Evolutionary conservation across 2,113 vertebrate genomes (phyloP), one percentile per base, ranked within the genome.

Genomic region (Suncus etruscus): DNA sequence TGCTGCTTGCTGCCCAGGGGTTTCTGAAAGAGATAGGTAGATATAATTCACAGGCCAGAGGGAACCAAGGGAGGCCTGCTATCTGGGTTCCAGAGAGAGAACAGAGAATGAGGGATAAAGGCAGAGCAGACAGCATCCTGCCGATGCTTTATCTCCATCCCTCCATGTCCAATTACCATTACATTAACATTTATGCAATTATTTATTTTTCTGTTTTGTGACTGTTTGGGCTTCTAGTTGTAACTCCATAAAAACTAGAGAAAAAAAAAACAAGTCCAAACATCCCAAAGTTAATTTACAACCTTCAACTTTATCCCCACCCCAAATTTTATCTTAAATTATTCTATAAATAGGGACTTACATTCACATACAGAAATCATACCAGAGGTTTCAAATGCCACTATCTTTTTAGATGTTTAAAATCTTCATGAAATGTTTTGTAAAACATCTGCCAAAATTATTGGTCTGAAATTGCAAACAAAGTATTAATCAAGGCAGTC

Each of bases 401-500:
- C 87, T 83, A 63, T 72, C 72, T 47, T 11, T 72, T 69, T 94
- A 65, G 91, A 68, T 94, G 66, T 86, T 76, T 87, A 87, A 96
- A 88, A 91, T 92, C 48, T 69, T 91, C 74, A 45, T 73, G 88
- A 88, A 88, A 90, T 93, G 92, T 91, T 85, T 84, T 80, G 90
- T 88, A 96, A 95, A 94, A 95, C 54, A 83, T n/a, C 89, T 92
- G 95, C 83, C 86, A 94, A 94, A 95, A 93, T 83, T 76, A 88
- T 61, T 90, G 85, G 93, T 31, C 69, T 87, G 92, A 93, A 94
- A 86, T 90, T 95, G 84, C 96, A 96, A 93, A 96, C 95, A 94
- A 95, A 96, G 83, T 96, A 81, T 93, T 94, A 95, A 96, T 97
- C 84, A 77, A 93, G 96, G 93, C 95, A 94, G 96, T 79, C 95